Base-by-base conservation (phyloP, 2,113 vertebrate species). In the Oreochromis aureus region DNA sequence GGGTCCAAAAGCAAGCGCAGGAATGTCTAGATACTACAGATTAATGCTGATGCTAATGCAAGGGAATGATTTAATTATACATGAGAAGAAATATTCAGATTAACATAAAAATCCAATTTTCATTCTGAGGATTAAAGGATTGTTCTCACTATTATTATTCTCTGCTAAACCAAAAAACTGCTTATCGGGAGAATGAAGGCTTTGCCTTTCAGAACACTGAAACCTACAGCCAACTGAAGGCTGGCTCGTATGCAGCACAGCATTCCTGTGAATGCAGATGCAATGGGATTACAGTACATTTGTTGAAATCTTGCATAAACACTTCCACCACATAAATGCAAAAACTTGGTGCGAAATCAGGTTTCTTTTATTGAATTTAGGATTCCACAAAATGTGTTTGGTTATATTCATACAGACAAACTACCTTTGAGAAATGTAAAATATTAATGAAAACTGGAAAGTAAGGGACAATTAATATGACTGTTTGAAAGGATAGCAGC, bases 201-300 rank as follows among this genome's bases (percentile, higher is more conserved):
- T 90, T 89, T 83, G 41, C 46, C 46, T 82, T 59, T 78, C 36
- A 81, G 55, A 87, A 30, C 76, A 79, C 19, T 79, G 73, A 81
- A 86, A 63, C 61, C n/a, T 61, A 13, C 69, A 83, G 89, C 83
- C 83, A 83, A 80, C 19, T 84, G 44, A 84, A 83, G 54, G 63
- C 79, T 89, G 82, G 58, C 81, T 81, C 53, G n/a, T 81, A 48
- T 81, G 86, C 83, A 41, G 41, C 58, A 79, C 46, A 51, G 78
- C 73, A 80, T 90, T 71, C 81, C 36, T 56, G 63, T 79, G 55
- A 80, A 84, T 84, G 87, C 85, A 88, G 86, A 90, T 88, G 79
- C 76, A 19, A n/a, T 34, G 30, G 80, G 80, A 88, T 90, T 87
- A 80, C 48, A 84, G 78, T 53, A 18, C 59, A 83, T 89, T 89